Evolutionary conservation across 2,888 invertebrate genomes (phyloP).

Genomic region (Homarus gammarus): DNA sequence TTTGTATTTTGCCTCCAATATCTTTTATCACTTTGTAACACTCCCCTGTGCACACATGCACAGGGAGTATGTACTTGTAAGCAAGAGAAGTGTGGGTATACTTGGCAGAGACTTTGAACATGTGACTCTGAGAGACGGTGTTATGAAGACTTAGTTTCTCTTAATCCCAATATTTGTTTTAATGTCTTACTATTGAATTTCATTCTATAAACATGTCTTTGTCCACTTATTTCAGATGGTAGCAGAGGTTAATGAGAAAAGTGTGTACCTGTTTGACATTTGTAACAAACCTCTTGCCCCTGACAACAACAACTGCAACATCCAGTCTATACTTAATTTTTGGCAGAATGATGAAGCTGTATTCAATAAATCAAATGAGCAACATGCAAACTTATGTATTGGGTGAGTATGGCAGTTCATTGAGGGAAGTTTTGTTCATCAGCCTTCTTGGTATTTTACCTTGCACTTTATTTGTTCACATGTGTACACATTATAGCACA

Average conservation of each 20-base stretch:
- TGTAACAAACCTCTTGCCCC: slow-evolving; percentile 94
- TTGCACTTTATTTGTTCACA: no score
- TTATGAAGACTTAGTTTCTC: no score
- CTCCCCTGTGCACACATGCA: no score
- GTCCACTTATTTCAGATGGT: slow-evolving; percentile 27
- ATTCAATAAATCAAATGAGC: slow-evolving; percentile 79
- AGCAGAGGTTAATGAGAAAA: slow-evolving; percentile 60
- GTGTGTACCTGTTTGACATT: slow-evolving; percentile 85
- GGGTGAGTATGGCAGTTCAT: slow-evolving; percentile 45
- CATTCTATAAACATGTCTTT: neutral
- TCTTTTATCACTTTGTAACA: no score
- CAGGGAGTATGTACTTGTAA: no score
- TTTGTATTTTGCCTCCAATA: no score
- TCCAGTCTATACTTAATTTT: slow-evolving; percentile 96
- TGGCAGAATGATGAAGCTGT: slow-evolving; percentile 86
- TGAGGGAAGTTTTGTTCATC: neutral
- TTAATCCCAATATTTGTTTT: neutral
- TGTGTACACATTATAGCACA: no score
- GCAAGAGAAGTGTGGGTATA: no score
- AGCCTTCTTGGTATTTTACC: no score
- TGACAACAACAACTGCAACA: slow-evolving; percentile 87
- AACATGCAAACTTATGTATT: slow-evolving; percentile 63
- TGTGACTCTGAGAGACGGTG: no score
- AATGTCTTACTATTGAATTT: neutral
- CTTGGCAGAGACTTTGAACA: no score